Percentiles rank a stretch among this genome's conserved stretches.
phyloP scores from a whole-genome alignment of 1,140 invertebrate genomes.

The Drosophila miranda region DNA sequence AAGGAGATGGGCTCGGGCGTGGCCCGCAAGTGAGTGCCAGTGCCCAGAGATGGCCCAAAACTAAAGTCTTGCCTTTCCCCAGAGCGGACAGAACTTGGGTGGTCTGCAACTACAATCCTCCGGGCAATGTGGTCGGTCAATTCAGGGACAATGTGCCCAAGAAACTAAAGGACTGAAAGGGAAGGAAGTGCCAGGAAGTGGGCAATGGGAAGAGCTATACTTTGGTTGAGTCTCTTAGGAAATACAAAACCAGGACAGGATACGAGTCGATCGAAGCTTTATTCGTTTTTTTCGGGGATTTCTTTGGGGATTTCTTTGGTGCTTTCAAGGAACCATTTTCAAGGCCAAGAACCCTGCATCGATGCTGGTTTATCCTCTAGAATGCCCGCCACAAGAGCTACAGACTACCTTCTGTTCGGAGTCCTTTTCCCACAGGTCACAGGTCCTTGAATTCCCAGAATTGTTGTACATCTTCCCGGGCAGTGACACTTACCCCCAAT shows the following conservation, averaged over 20 bases:
- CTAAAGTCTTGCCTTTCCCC: background rate
- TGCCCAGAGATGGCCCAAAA: too few species aligned
- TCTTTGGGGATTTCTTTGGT: background rate
- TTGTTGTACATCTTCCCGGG: too few species aligned
- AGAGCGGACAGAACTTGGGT: constrained; percentile 83
- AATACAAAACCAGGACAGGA: constrained; percentile 4
- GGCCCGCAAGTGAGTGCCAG: constrained; percentile 47
- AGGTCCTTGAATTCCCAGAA: background rate
- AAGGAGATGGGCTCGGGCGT: constrained; percentile 88
- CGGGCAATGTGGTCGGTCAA: constrained; percentile 88
- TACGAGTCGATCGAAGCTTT: background rate
- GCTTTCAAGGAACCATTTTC: background rate
- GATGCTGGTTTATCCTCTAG: too few species aligned
- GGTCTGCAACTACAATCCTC: constrained; percentile 90
- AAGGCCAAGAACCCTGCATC: too few species aligned
- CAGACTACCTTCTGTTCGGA: too few species aligned
- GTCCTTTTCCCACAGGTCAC: too few species aligned
- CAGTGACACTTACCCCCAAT: too few species aligned
- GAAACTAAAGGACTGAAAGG: constrained; percentile 15
- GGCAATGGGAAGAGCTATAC: background rate
- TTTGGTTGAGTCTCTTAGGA: background rate
- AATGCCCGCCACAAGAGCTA: background rate
- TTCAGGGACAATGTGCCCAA: constrained; percentile 87
- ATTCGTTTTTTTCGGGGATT: too few species aligned
- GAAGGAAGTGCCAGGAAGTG: background rate